Conservation (phyloP, 2,113 vertebrate genomes). For the Nicator chloris region DNA sequence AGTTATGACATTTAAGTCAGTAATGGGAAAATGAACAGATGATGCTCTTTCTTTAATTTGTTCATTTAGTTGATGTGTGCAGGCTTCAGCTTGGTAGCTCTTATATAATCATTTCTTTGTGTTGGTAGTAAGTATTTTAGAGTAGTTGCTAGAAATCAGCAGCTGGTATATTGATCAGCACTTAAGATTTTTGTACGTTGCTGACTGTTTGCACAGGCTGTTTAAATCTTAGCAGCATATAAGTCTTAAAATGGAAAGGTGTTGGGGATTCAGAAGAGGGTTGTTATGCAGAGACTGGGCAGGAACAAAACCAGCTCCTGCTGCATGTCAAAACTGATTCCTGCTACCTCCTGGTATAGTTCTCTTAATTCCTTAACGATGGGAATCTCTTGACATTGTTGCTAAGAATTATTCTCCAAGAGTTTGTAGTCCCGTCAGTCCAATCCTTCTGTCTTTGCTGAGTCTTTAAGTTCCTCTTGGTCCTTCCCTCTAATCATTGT, state of each 20-base stretch:
- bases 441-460: neutral
- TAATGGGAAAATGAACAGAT: conserved; percentile 55
- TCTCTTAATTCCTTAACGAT: neutral
- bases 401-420: neutral
- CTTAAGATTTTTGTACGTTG: rapidly evolving
- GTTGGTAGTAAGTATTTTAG: neutral
- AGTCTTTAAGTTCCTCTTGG: neutral
- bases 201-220: neutral
- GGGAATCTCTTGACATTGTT: neutral
- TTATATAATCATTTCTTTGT: neutral
- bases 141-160: neutral
- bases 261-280: neutral
- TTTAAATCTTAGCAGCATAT: neutral
- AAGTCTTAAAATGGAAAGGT: neutral
- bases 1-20: conserved; percentile 41
- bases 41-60: conserved; percentile 34
- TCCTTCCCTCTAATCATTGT: neutral
- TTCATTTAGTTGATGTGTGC: neutral
- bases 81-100: neutral
- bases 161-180: neutral
- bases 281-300: neutral
- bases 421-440: neutral
- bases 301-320: neutral
- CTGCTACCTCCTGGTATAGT: neutral
- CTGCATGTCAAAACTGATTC: neutral